These are phyloP conservation scores for Agelas oroides DNA, from an alignment of 37 sponge, comb jelly and placozoan species.

Conservation along the genomic window DNA sequence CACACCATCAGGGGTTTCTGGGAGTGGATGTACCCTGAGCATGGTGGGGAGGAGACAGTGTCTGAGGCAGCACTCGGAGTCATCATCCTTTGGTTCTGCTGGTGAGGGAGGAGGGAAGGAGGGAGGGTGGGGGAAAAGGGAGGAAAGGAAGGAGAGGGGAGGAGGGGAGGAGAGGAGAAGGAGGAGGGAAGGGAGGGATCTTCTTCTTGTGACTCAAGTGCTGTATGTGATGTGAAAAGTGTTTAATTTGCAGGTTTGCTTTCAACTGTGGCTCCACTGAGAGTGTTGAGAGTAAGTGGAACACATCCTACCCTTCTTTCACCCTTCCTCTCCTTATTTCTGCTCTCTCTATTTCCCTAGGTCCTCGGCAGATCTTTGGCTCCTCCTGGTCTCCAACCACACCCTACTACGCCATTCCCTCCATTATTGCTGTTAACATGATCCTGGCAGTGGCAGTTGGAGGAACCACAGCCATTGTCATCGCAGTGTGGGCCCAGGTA, in stretches of 20 bases:
- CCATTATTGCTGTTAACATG: constrained; percentile 94
- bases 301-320: neutral
- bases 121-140: constrained; percentile 3
- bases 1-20: constrained; percentile 51
- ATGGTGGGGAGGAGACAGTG: constrained; percentile 81
- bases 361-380: no score
- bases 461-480: constrained; percentile 74
- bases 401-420: constrained; percentile 72
- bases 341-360: neutral
- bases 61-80: constrained; percentile 92
- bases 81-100: constrained; percentile 91
- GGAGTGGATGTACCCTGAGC: constrained; percentile 87
- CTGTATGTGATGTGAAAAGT: no score
- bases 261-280: constrained; percentile 96
- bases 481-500: constrained; percentile 90
- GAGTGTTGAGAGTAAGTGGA: constrained; percentile 73
- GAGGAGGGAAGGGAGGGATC: no score
- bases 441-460: constrained; percentile 81
- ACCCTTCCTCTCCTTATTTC: constrained; percentile 55
- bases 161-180: no score
- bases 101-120: constrained; percentile 40
- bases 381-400: neutral
- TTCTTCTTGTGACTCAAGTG: no score
- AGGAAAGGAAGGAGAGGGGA: no score
- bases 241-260: constrained; percentile 70